Percentiles rank a stretch among this genome's conserved stretches.
Evolutionary conservation across 2,797 vertebrate genomes (phyloP).

Genomic region (Gallinago nigripennis): DNA sequence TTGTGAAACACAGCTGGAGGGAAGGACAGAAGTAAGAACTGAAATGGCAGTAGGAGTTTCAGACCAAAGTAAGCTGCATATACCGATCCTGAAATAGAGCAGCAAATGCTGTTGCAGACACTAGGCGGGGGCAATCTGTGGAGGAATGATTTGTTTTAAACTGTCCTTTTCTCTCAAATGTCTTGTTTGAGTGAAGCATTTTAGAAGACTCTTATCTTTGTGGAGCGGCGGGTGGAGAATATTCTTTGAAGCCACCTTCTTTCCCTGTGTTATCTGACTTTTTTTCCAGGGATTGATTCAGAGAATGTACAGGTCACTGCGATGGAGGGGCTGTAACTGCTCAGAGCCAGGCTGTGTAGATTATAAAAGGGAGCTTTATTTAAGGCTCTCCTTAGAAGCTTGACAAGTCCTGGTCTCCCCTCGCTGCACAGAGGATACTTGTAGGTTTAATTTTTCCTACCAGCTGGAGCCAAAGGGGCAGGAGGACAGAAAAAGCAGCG

Average conservation of each 20-base stretch:
- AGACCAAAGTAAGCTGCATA: not conserved
- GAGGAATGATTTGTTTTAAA: not conserved
- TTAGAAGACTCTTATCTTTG: not conserved
- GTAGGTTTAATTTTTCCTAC: conserved; percentile 22
- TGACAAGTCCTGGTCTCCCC: not conserved
- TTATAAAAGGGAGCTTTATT: conserved; percentile 4
- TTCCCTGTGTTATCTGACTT: not conserved
- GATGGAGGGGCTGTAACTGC: not conserved
- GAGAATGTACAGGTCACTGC: not conserved
- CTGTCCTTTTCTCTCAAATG: not conserved
- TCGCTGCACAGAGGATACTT: not conserved
- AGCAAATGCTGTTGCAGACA: not conserved
- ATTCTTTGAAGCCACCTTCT: not conserved
- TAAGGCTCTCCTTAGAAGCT: not conserved
- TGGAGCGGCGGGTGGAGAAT: not conserved
- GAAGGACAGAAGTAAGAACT: not conserved
- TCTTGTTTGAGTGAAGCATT: not conserved
- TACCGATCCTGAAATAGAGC: not conserved
- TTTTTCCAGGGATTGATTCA: not conserved
- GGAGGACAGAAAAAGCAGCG: not conserved
- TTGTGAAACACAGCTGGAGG: conserved; percentile 33
- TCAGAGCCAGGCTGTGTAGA: not conserved
- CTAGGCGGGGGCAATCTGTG: not conserved
- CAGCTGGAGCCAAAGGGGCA: conserved; percentile 19
- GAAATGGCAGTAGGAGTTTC: not conserved